Evolutionary conservation across 2,113 vertebrate genomes (phyloP).

Genomic region (Apistogramma diplotaenia): DNA sequence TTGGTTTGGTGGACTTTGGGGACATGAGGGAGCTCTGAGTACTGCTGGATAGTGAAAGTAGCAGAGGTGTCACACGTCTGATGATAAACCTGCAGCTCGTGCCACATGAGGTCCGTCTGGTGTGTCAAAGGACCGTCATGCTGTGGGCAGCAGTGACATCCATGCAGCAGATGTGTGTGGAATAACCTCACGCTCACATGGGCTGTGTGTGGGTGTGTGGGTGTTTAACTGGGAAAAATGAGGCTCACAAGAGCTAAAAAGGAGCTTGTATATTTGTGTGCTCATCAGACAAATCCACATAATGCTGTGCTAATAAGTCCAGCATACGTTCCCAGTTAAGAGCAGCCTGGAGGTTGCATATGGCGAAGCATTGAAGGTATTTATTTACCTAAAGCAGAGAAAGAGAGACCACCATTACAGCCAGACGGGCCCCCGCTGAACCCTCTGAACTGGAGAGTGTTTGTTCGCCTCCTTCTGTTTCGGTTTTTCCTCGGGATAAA

Average conservation of each 20-base stretch:
- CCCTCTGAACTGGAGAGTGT: not conserved
- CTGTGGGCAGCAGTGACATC: not conserved
- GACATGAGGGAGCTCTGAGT: too few species aligned
- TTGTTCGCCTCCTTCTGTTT: not conserved
- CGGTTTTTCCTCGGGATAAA: constrained; percentile 10
- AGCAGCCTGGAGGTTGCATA: not conserved
- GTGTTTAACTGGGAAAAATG: not conserved
- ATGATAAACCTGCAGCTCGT: not conserved
- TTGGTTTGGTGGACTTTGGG: too few species aligned
- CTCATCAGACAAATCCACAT: not conserved
- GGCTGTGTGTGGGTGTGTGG: not conserved
- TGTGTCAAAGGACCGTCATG: not conserved
- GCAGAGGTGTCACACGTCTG: not conserved
- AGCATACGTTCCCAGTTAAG: not conserved
- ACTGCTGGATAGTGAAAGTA: not conserved
- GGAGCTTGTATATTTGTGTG: not conserved
- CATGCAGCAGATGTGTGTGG: not conserved
- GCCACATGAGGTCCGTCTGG: not conserved
- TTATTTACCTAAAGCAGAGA: constrained; percentile 19
- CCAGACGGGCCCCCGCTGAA: not conserved
- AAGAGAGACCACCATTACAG: not conserved
- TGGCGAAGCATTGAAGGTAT: constrained; percentile 6
- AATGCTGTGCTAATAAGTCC: not conserved
- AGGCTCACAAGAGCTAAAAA: not conserved
- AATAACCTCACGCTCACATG: not conserved